These are phyloP conservation scores for Mycteria americana DNA, from an alignment of 2,797 vertebrate species.

Conservation along the genomic window DNA sequence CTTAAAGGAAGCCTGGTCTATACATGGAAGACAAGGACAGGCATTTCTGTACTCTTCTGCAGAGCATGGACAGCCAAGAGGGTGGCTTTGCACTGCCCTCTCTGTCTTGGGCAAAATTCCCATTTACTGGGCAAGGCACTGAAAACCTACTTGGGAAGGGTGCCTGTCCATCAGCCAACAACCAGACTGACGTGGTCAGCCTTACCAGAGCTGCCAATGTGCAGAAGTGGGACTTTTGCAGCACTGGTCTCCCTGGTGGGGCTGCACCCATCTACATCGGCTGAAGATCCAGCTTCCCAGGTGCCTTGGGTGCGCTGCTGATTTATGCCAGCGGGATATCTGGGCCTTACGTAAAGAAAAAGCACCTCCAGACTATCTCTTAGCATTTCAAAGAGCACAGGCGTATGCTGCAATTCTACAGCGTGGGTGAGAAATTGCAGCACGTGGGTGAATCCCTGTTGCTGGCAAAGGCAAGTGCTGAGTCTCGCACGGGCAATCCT, in stretches of 20 bases:
- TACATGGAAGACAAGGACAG: not conserved
- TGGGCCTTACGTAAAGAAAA: not conserved
- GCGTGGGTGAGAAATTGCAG: not conserved
- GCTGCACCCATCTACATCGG: not conserved
- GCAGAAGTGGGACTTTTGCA: not conserved
- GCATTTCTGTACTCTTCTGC: not conserved
- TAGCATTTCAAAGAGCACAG: not conserved
- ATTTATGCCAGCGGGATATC: not conserved
- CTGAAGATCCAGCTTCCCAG: not conserved
- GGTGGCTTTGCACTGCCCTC: not conserved
- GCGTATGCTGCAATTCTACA: not conserved
- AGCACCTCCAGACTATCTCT: not conserved
- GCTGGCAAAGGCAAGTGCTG: not conserved
- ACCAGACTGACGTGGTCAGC: rapidly evolving
- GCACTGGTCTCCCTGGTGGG: not conserved
- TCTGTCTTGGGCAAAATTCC: not conserved
- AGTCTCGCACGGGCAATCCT: rapidly evolving
- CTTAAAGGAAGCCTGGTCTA: not conserved
- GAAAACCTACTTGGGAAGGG: not conserved
- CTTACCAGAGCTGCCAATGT: not conserved
- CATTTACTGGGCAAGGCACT: not conserved
- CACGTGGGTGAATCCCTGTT: not conserved
- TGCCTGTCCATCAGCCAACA: not conserved
- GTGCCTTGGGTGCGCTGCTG: not conserved
- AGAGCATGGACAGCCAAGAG: not conserved